Conservation (phyloP, 2,797 vertebrate genomes). For the Cephalopachus bancanus region DNA sequence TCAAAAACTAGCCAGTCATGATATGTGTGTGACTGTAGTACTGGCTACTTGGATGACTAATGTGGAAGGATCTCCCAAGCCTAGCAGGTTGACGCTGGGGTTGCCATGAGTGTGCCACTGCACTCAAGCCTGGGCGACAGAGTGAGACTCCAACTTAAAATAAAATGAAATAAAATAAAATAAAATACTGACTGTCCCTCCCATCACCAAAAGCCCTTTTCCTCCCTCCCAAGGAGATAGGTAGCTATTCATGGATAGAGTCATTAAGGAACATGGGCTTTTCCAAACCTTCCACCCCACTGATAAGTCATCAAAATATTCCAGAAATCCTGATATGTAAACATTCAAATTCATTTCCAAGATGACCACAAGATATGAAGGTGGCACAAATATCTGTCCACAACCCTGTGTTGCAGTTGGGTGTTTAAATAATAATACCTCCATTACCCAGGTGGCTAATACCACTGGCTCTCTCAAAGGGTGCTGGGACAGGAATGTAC, state of each 20-base stretch:
- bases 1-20: no score
- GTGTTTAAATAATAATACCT: neutral
- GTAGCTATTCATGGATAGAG: neutral
- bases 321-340: constrained; percentile 26
- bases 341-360: constrained; percentile 2
- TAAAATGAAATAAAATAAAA: no score
- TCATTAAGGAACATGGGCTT: neutral
- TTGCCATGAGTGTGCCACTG: no score
- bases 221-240: neutral
- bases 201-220: neutral
- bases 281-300: neutral
- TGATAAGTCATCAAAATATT: neutral
- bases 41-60: no score
- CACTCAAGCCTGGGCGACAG: no score
- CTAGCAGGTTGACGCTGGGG: no score
- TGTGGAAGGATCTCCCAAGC: no score
- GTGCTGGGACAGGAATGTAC: neutral
- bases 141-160: no score
- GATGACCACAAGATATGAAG: neutral
- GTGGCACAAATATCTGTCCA: neutral
- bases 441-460: neutral
- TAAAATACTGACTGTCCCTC: no score
- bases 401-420: neutral
- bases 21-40: no score
- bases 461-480: neutral